Base-by-base conservation (phyloP, 92 coral and sea anemone species). In the Pocillopora meandrina region DNA sequence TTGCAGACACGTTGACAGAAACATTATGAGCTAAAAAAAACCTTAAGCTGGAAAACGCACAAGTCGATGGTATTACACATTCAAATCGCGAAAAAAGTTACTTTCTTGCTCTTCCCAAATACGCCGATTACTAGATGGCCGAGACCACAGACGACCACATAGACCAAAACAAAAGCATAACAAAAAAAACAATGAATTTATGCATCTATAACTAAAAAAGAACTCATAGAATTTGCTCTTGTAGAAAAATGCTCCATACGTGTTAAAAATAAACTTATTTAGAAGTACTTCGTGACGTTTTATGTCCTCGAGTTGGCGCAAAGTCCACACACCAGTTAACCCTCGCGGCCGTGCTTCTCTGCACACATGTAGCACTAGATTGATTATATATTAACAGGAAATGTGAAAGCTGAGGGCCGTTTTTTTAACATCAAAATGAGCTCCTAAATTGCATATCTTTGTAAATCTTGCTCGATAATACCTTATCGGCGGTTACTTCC, bases 401-500 rank as follows among this genome's bases (percentile, higher is more conserved):
- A 23, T 55, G 56, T 10, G 11, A 79, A 12, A 6, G 21, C 16
- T 13, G 3, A 9, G 55, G 0, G 14, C 49, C 35, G 2, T 8
- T 13, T 1, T 55, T 23, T 65, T 16, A 65, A 14, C 18, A 33
- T 49, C 68, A 64, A n/a, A 63, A 20, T 52, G n/a, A 56, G 71
- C 76, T 10, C 57, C 52, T 5, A 55, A 15, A 15, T 26, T 55
- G 1, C 15, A 0, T 61, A 52, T 11, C 1, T 16, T n/a, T n/a
- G 56, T 4, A n/a, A 19, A 31, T 83, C 62, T 72, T 12, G 15
- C 9, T 16, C 72, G 19, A 42, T 7, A 3, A 42, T 72, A 90
- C 93, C 90, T 90, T 85, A 58, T 77, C 82, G 47, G 81, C 36
- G 15, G 87, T 61, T 21, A 87, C 86, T 70, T 90, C 93, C 93